These are phyloP conservation scores for Cosmia pyralina DNA, from an alignment of 2,888 invertebrate genomes.

Conservation along the genomic window DNA sequence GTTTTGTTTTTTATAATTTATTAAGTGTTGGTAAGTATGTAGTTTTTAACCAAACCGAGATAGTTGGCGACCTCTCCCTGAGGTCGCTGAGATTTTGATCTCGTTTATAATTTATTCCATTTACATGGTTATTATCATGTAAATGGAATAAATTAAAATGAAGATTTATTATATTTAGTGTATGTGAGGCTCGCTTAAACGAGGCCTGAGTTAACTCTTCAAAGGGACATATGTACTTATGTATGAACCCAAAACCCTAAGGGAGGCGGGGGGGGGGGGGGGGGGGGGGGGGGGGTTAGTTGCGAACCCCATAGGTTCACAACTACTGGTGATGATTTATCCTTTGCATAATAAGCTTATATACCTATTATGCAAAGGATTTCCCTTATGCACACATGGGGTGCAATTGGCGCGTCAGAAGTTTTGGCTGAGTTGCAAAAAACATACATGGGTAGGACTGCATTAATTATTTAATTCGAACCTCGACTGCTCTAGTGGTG, in stretches of 20 bases:
- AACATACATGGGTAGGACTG: not conserved
- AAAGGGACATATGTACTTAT: no score
- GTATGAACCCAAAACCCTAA: no score
- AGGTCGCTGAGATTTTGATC: conserved; percentile 47
- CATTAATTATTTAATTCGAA: not conserved
- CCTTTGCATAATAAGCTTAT: no score
- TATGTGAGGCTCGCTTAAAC: not conserved
- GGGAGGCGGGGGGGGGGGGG: no score
- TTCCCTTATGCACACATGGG: no score
- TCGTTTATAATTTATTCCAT: conserved; percentile 30
- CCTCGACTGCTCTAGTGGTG: no score
- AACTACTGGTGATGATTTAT: no score
- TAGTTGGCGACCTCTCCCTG: conserved; percentile 51
- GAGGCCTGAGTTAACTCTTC: not conserved
- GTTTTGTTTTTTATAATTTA: conserved; percentile 4
- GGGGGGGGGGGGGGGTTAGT: no score
- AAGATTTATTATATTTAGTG: conserved; percentile 7
- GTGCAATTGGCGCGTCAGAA: no score
- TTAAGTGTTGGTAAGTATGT: not conserved
- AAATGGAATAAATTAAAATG: no score
- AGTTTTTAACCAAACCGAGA: conserved; percentile 48
- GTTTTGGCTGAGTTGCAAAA: not conserved
- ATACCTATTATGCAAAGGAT: no score
- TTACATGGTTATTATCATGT: conserved; percentile 3
- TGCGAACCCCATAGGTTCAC: no score